Percentiles rank a stretch among this genome's conserved stretches.
Evolutionary conservation across 2,888 invertebrate genomes (phyloP).

Genomic region (Reticulitermes lucifugus): DNA sequence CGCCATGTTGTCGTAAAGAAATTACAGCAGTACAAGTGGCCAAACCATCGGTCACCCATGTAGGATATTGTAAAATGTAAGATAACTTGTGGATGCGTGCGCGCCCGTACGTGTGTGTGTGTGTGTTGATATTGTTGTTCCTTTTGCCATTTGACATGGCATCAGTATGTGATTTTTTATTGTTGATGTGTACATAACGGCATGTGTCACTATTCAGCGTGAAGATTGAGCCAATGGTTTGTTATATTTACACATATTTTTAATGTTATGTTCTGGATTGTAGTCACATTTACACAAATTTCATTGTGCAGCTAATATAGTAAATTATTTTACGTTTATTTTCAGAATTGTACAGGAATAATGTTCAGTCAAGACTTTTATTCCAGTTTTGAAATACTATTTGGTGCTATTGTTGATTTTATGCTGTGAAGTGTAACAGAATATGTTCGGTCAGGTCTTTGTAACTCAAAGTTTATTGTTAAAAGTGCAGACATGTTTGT

Average conservation of each 20-base stretch:
- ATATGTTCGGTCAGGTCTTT: background rate
- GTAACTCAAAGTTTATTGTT: background rate
- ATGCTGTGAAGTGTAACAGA: background rate
- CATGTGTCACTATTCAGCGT: conserved; percentile 31
- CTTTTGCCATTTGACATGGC: conserved; percentile 7
- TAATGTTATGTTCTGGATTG: background rate
- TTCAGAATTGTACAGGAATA: background rate
- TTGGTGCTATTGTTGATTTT: conserved; percentile 19
- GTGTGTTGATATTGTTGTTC: conserved; percentile 26
- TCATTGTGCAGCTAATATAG: background rate
- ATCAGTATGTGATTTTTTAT: conserved; percentile 18
- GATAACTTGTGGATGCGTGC: background rate
- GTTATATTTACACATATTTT: background rate
- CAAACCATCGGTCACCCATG: background rate
- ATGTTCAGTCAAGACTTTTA: background rate
- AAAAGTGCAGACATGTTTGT: background rate
- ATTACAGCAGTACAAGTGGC: background rate
- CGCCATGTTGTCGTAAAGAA: background rate
- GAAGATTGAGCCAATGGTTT: conserved; percentile 27
- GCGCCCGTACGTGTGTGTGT: background rate
- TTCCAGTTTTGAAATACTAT: background rate
- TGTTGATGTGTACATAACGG: conserved; percentile 18
- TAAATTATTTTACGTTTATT: background rate
- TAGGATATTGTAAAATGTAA: background rate
- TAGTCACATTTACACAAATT: background rate